Conservation (phyloP, 92 coral and sea anemone genomes). For the Pocillopora meandrina region DNA sequence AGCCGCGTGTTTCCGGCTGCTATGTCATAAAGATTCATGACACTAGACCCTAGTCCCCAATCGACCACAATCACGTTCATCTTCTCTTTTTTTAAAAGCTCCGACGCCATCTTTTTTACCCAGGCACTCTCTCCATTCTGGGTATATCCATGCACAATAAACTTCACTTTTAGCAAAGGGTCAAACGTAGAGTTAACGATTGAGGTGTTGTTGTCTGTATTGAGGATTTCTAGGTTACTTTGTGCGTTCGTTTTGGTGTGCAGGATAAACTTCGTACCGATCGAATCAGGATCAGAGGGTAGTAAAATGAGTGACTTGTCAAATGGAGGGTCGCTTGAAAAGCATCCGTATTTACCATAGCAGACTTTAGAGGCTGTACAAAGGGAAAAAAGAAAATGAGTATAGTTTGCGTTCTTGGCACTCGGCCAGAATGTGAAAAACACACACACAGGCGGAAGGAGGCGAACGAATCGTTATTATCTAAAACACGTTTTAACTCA, state of each 20-base stretch:
- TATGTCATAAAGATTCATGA: constrained; percentile 45
- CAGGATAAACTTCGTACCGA: constrained; percentile 66
- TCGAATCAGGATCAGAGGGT: constrained; percentile 71
- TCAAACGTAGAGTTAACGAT: constrained; percentile 65
- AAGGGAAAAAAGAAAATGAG: not conserved
- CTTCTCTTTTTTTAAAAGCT: constrained; percentile 64
- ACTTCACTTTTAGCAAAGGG: constrained; percentile 47
- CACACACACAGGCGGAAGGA: too few species aligned
- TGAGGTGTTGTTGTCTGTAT: constrained; percentile 32
- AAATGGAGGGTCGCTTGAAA: constrained; percentile 78
- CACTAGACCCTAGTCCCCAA: constrained; percentile 74
- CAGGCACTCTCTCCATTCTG: constrained; percentile 70
- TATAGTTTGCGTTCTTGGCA: too few species aligned
- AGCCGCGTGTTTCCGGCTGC: constrained; percentile 87
- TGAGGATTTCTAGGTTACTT: constrained; percentile 44
- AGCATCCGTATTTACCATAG: constrained; percentile 71
- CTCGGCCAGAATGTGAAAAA: too few species aligned
- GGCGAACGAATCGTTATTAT: too few species aligned
- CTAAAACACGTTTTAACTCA: too few species aligned
- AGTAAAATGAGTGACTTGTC: constrained; percentile 66
- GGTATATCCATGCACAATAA: constrained; percentile 80
- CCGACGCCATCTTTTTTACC: constrained; percentile 66
- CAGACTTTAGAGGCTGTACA: constrained; percentile 67
- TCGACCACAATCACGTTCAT: constrained; percentile 83
- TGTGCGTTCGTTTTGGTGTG: constrained; percentile 54